A percentile compares a stretch with the other conserved stretches of the same genome.
These are phyloP conservation scores for Odontothrips loti DNA, from an alignment of 2,888 invertebrate genomes.

Conservation along the genomic window DNA sequence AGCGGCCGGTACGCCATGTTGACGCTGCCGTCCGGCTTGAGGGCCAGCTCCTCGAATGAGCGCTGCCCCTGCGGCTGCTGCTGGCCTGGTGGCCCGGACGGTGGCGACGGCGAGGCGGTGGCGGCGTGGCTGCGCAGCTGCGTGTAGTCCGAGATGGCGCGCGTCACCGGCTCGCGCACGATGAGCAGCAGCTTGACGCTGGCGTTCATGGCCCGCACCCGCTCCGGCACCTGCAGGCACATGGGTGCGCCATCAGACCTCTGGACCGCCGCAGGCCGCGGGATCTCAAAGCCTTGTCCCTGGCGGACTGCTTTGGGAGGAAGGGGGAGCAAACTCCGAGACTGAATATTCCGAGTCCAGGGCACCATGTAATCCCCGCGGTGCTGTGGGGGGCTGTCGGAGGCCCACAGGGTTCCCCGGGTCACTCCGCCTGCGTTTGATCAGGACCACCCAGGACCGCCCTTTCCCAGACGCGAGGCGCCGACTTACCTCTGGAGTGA, in stretches of 20 bases:
- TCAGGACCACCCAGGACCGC: too few species aligned
- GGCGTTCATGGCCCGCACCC: slow-evolving; percentile 91
- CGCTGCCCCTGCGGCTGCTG: slow-evolving; percentile 49
- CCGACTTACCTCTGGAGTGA: slow-evolving; percentile 78
- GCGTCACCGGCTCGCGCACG: slow-evolving; percentile 90
- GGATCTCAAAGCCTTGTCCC: too few species aligned
- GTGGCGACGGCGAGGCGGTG: slow-evolving; percentile 48
- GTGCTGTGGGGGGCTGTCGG: too few species aligned
- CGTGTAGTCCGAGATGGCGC: slow-evolving; percentile 95
- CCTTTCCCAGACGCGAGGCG: too few species aligned
- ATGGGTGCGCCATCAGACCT: too few species aligned
- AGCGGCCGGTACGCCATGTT: slow-evolving; percentile 80
- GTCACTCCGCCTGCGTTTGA: too few species aligned
- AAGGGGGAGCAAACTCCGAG: too few species aligned
- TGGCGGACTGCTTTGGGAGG: too few species aligned
- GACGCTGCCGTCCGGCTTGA: slow-evolving; percentile 74
- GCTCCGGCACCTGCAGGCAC: slow-evolving; percentile 71
- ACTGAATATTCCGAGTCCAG: too few species aligned
- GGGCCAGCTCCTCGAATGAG: slow-evolving; percentile 75
- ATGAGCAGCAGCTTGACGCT: slow-evolving; percentile 87
- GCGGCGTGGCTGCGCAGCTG: slow-evolving; percentile 82
- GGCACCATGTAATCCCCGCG: too few species aligned
- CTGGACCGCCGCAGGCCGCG: too few species aligned
- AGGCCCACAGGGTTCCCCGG: too few species aligned
- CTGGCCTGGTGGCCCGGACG: slow-evolving; percentile 46